Conservation (phyloP, 2,113 vertebrate species). For the Hemiscyllium ocellatum region DNA sequence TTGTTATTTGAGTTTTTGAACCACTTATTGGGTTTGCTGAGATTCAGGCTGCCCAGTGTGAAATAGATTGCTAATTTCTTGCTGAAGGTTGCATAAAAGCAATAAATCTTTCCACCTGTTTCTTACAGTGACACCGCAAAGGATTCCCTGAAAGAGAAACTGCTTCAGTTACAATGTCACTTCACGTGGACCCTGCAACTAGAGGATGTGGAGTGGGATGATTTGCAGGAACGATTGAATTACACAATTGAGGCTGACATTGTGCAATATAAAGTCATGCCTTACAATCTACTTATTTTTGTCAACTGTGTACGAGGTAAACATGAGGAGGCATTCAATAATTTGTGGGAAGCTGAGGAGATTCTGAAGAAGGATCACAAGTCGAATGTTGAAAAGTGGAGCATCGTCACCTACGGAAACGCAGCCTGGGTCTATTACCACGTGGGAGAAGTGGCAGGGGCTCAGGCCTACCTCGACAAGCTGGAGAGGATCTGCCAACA, state of each 20-base stretch:
- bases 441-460: no score
- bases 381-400: constrained; percentile 33
- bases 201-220: constrained; percentile 40
- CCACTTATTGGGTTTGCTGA: no score
- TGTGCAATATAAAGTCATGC: constrained; percentile 40
- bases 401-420: constrained; percentile 45
- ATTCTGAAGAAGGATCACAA: constrained; percentile 30
- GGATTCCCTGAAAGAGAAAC: constrained; percentile 37
- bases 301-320: constrained; percentile 41
- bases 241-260: background rate
- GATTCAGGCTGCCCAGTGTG: background rate
- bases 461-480: no score
- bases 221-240: constrained; percentile 39
- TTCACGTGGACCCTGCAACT: constrained; percentile 47
- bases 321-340: constrained; percentile 33
- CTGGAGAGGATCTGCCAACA: no score
- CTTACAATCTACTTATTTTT: constrained; percentile 42
- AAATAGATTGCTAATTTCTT: constrained; percentile 38
- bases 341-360: constrained; percentile 39
- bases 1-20: no score
- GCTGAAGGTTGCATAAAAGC: constrained; percentile 23
- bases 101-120: no score
- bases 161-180: constrained; percentile 45
- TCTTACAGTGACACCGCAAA: constrained; percentile 27
- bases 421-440: constrained; percentile 43